A percentile compares a stretch with the other conserved stretches of the same genome.
Conservation (phyloP, 35 echinoderm and acorn worm species). For the Ophioderma brevispina region DNA sequence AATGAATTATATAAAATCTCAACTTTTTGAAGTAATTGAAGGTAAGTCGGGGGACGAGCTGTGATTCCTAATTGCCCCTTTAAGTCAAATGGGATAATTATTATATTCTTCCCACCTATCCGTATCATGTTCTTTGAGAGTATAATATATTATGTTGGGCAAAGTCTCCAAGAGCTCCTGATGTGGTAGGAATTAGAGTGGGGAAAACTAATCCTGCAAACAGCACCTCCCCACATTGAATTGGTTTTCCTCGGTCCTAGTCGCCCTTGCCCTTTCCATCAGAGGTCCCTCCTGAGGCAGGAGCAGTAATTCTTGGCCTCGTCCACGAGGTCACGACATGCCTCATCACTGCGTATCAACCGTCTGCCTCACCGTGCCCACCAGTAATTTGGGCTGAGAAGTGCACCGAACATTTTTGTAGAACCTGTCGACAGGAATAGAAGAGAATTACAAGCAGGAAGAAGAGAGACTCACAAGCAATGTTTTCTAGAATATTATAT, state of each 20-base stretch:
- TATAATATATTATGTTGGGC: no score
- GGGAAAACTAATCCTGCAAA: constrained; percentile 85
- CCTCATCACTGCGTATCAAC: constrained; percentile 93
- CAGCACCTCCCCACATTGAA: constrained; percentile 93
- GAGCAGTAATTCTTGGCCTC: constrained; percentile 98
- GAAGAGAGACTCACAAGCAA: not conserved
- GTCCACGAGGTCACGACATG: constrained; percentile 95
- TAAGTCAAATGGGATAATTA: no score
- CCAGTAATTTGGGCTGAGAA: constrained; percentile 93
- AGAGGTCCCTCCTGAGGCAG: constrained; percentile 95
- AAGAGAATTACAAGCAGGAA: not conserved
- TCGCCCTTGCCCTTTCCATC: constrained; percentile 94
- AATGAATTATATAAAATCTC: no score
- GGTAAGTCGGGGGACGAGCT: no score
- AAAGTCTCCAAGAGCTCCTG: no score
- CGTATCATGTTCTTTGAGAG: no score
- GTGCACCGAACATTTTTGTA: constrained; percentile 47
- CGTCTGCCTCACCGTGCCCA: constrained; percentile 96
- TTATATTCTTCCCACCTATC: no score
- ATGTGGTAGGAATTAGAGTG: no score
- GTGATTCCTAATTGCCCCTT: no score
- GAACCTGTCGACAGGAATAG: not conserved
- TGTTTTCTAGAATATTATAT: not conserved
- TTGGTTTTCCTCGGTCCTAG: constrained; percentile 89
- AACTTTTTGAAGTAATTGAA: no score